Evolutionary conservation across 2,797 vertebrate genomes (phyloP).

Genomic region (Poeciliopsis presidionis): DNA sequence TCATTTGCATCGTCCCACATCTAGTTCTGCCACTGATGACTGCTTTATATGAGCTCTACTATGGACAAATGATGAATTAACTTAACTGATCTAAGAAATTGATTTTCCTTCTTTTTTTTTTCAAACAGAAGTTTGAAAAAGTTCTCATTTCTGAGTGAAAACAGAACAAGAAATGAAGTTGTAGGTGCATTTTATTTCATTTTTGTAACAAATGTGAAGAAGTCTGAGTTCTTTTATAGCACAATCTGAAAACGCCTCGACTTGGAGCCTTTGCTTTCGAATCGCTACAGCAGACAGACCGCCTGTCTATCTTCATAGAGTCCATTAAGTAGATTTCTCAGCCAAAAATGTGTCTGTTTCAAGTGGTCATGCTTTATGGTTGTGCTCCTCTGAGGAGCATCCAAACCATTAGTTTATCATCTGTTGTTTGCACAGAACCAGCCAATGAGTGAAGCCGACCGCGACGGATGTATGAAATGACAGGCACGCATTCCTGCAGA

Average conservation of each 20-base stretch:
- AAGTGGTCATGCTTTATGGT: neutral
- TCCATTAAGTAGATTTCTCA: neutral
- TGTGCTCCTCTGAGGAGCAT: neutral
- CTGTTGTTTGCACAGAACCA: neutral
- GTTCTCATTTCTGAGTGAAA: neutral
- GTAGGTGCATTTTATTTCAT: neutral
- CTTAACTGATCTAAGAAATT: neutral
- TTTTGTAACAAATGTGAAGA: neutral
- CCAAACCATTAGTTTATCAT: neutral
- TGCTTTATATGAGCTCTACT: neutral
- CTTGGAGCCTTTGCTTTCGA: neutral
- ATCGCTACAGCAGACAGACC: neutral
- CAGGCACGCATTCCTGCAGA: neutral
- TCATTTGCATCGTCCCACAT: neutral
- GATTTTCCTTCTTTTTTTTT: neutral
- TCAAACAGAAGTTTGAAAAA: neutral
- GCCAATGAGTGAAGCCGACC: neutral
- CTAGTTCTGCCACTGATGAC: neutral
- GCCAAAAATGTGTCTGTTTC: neutral
- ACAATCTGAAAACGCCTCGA: neutral
- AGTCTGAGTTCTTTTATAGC: neutral
- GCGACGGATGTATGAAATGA: neutral
- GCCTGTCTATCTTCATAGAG: neutral
- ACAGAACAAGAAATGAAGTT: neutral
- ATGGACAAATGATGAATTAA: neutral